Conservation (phyloP, 1,140 invertebrate species). For the Drosophila tristis region DNA sequence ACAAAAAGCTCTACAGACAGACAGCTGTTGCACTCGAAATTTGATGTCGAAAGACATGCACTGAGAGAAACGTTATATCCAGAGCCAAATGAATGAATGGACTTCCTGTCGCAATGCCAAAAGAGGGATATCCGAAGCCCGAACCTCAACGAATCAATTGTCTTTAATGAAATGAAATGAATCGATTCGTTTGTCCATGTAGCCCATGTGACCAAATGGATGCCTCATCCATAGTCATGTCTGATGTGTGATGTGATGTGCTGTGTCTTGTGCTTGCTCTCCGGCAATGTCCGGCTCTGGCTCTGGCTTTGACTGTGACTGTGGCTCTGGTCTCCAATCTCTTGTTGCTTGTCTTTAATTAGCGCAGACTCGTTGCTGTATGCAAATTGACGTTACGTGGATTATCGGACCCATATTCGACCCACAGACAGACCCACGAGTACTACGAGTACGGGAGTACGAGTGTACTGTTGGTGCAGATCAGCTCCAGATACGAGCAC, state of each 20-base stretch:
- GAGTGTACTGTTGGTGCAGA: constrained; percentile 9
- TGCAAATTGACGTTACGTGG: constrained; percentile 78
- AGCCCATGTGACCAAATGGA: constrained; percentile 47
- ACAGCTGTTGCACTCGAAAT: not conserved
- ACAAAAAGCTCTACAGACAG: too few relatives aligned
- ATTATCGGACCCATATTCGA: constrained; percentile 64
- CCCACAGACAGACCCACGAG: not conserved
- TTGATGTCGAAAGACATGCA: not conserved
- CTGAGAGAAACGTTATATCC: not conserved
- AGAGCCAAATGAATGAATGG: not conserved
- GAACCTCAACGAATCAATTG: constrained; percentile 64
- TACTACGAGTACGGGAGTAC: too few relatives aligned
- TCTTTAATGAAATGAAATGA: constrained; percentile 78
- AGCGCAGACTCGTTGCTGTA: constrained; percentile 49
- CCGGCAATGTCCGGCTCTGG: constrained; percentile 44
- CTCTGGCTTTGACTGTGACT: not conserved
- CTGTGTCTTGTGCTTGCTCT: constrained; percentile 11
- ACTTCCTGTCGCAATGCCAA: too few relatives aligned
- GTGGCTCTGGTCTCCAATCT: not conserved
- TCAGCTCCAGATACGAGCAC: constrained; percentile 12
- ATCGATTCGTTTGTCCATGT: constrained; percentile 72
- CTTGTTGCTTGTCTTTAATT: constrained; percentile 63
- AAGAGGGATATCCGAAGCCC: not conserved
- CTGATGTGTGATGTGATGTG: not conserved
- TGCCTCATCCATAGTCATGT: constrained; percentile 24